These are phyloP conservation scores for Tachysurus vachellii DNA, from an alignment of 2,113 vertebrate genomes.

Conservation along the genomic window DNA sequence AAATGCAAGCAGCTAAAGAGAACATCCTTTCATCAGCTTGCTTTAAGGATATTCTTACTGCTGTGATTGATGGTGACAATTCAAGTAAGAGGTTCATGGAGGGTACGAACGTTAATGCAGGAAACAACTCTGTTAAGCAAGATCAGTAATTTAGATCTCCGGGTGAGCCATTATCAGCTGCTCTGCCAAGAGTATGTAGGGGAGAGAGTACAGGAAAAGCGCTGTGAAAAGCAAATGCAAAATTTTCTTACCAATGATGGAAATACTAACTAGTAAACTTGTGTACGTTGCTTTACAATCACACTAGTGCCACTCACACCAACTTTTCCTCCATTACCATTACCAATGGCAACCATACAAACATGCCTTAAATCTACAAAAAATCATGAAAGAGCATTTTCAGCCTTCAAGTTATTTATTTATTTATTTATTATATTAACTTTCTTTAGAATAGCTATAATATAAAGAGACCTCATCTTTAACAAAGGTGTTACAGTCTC, in stretches of 20 bases:
- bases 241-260: not conserved
- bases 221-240: not conserved
- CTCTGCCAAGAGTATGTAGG: not conserved
- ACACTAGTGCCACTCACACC: constrained; percentile 35
- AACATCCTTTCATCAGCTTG: constrained; percentile 24
- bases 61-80: constrained; percentile 10
- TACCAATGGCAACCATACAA: constrained; percentile 33
- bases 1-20: constrained; percentile 29
- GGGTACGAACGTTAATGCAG: not conserved
- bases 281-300: not conserved
- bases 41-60: constrained; percentile 21
- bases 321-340: constrained; percentile 37
- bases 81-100: constrained; percentile 7
- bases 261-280: not conserved
- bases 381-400: not conserved
- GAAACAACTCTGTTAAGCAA: constrained; percentile 26
- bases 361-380: constrained; percentile 6
- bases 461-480: constrained; percentile 8
- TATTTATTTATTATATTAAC: not conserved
- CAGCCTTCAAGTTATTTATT: not conserved
- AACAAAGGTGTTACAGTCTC: not conserved
- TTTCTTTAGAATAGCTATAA: not conserved
- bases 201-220: not conserved
- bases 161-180: not conserved
- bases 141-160: constrained; percentile 1